These are phyloP conservation scores for Monochamus saltuarius DNA, from an alignment of 1,140 invertebrate genomes.

Conservation along the genomic window DNA sequence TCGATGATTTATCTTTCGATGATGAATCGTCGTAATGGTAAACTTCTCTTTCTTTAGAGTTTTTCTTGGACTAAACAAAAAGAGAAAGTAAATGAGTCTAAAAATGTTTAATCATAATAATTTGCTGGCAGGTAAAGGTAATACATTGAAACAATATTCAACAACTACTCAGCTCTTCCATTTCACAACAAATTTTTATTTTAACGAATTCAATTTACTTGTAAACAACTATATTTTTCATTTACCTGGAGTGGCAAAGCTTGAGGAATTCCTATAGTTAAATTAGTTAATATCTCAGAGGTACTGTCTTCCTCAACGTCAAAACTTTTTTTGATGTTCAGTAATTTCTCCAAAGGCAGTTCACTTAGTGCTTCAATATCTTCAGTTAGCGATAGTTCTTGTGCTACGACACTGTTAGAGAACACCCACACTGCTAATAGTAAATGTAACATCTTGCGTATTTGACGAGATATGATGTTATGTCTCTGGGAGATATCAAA, in stretches of 20 bases:
- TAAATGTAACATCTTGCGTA: slow-evolving; percentile 5
- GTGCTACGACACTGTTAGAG: slow-evolving; percentile 10
- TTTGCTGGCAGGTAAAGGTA: neutral
- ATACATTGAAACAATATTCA: neutral
- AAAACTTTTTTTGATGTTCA: slow-evolving; percentile 53
- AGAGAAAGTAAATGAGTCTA: neutral
- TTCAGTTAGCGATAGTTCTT: slow-evolving; percentile 23
- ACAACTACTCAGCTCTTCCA: neutral
- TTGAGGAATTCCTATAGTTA: slow-evolving; percentile 24
- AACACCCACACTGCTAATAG: neutral
- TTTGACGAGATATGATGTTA: too few species aligned
- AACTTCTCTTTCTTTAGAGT: neutral
- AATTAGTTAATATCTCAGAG: slow-evolving; percentile 1
- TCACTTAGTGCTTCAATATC: slow-evolving; percentile 57
- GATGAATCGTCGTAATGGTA: slow-evolving; percentile 48
- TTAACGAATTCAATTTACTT: neutral
- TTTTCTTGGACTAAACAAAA: slow-evolving; percentile 1
- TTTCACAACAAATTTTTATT: neutral
- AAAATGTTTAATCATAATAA: neutral
- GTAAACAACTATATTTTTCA: neutral
- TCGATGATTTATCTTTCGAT: slow-evolving; percentile 54
- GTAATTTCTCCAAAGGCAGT: slow-evolving; percentile 55
- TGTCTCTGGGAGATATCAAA: too few species aligned
- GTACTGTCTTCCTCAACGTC: slow-evolving; percentile 19
- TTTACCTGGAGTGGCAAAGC: slow-evolving; percentile 33